phyloP scores from a whole-genome alignment of 2,113 vertebrate species.

The Oryctolagus cuniculus region mOryCun1.1 NC_091438.1:75472501-75473000 shows the following conservation, averaged over 20 bases:
- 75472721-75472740: neutral
- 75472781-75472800: neutral
- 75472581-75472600: neutral
- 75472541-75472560: neutral
- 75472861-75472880: neutral
- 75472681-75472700: neutral
- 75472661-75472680: neutral
- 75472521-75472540: neutral
- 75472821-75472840: neutral
- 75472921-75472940: neutral
- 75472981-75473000: neutral
- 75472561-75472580: neutral
- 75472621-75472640: neutral
- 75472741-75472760: neutral
- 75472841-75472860: neutral
- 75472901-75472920: neutral
- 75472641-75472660: neutral
- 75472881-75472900: neutral
- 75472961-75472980: neutral
- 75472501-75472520: neutral
- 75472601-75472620: neutral
- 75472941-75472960: neutral
- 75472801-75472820: neutral
- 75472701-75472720: neutral
- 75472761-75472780: neutral